Evolutionary conservation across 2,888 invertebrate genomes (phyloP).

Genomic region (Lepas anatifera): DNA sequence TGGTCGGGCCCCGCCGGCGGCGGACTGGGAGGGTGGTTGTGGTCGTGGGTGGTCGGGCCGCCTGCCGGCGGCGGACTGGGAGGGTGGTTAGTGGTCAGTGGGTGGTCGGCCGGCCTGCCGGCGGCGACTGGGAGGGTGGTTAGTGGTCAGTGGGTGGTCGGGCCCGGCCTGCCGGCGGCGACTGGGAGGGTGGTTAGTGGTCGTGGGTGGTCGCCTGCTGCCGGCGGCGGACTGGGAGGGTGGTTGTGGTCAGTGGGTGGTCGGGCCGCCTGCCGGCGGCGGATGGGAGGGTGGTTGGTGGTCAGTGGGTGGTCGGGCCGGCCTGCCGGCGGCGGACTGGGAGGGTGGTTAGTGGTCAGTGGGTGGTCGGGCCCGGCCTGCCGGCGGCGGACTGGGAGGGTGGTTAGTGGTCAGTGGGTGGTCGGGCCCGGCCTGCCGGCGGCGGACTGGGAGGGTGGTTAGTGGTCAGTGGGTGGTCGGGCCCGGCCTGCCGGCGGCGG

Average conservation of each 20-base stretch:
- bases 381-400: neutral
- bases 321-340: slow-evolving; percentile 13
- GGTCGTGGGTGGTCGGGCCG: neutral
- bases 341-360: neutral
- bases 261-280: slow-evolving; percentile 21
- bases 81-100: neutral
- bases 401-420: neutral
- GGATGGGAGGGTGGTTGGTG: slow-evolving; percentile 19
- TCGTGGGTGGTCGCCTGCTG: no score
- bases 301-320: no score
- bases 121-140: neutral
- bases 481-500: neutral
- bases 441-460: neutral
- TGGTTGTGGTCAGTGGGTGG: slow-evolving; percentile 19
- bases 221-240: neutral
- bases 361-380: neutral
- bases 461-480: no score
- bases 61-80: neutral
- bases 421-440: neutral
- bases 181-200: neutral
- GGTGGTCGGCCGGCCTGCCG: no score
- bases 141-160: no score
- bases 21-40: neutral
- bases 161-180: no score
- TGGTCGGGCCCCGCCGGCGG: slow-evolving; percentile 17